Evolutionary conservation across 2,797 vertebrate species (phyloP).

Genomic region (Cheirogaleus major): DNA sequence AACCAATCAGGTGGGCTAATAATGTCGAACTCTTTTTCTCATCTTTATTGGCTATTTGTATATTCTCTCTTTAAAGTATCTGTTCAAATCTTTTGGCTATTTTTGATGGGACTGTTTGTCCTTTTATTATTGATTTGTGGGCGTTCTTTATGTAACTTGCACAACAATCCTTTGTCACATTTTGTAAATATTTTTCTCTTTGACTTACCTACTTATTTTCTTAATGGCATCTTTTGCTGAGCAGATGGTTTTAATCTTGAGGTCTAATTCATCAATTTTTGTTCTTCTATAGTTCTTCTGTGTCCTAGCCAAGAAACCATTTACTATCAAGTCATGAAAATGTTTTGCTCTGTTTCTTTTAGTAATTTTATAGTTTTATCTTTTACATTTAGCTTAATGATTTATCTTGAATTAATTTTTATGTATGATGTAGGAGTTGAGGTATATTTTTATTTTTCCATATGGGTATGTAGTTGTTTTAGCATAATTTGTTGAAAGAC

Average conservation of each 20-base stretch:
- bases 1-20: not conserved
- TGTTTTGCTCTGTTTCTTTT: not conserved
- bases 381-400: not conserved
- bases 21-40: not conserved
- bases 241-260: slow-evolving; percentile 10
- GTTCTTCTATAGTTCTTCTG: not conserved
- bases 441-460: not conserved
- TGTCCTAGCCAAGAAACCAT: not conserved
- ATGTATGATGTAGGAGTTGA: not conserved
- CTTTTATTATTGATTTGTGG: not conserved
- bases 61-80: not conserved
- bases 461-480: not conserved
- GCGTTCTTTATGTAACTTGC: not conserved
- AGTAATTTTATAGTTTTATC: not conserved
- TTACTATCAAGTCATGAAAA: not conserved
- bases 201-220: not conserved
- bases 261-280: not conserved
- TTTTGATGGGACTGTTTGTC: not conserved
- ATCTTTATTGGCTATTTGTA: not conserved
- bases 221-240: not conserved
- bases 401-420: slow-evolving; percentile 1
- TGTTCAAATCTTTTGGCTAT: not conserved
- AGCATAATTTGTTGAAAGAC: not conserved
- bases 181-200: not conserved
- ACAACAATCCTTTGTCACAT: not conserved